Evolutionary conservation across 1,140 invertebrate species (phyloP), one percentile per base, ranked within the genome.

Genomic region (Lordiphosa collinella): DNA sequence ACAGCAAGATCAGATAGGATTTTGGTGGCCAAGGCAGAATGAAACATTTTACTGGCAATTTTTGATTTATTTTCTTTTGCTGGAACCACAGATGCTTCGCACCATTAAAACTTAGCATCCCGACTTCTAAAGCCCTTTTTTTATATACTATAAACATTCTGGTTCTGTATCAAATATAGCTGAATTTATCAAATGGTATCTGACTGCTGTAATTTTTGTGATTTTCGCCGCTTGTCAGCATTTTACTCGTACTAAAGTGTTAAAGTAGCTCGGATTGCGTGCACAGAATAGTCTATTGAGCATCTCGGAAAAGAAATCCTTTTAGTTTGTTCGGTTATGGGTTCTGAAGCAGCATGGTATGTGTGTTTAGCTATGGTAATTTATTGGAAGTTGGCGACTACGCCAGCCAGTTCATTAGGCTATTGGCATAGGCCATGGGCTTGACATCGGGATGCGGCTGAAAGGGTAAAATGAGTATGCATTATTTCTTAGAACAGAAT

Each of bases 361-460:
- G 48, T 80, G 61, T 79, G 44, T 80, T 71, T 71, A 82, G 75
- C 76, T 82, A 75, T 67, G 80, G 56, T 65, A 70, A 47, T 82
- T 68, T 34, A 44, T 59, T 46, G 47, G 54, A 57, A 52, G 67
- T 41, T 67, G 44, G n/a, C 6, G 74, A 85, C 80, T 88, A 87
- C 82, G 71, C 62, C 44, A 89, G 49, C 71, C 88, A 82, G 53
- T 79, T 89, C 88, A 89, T 89, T 46, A 96, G 87, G 68, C 93
- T 93, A 89, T 94, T 94, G 65, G 97, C 96, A 90, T 98, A 99
- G 34, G 94, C 95, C 98, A 99, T 99, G 51, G 98, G 96, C 90
- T 95, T 97, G 36, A 99, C 94, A 89, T 97, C 93, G n/a, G 97
- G 97, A 93, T 99, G 98, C 80, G 96, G 94, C 96, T 98, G 90